Conservation (phyloP, 2,888 invertebrate species). For the Pristionchus maxplancki region DNA sequence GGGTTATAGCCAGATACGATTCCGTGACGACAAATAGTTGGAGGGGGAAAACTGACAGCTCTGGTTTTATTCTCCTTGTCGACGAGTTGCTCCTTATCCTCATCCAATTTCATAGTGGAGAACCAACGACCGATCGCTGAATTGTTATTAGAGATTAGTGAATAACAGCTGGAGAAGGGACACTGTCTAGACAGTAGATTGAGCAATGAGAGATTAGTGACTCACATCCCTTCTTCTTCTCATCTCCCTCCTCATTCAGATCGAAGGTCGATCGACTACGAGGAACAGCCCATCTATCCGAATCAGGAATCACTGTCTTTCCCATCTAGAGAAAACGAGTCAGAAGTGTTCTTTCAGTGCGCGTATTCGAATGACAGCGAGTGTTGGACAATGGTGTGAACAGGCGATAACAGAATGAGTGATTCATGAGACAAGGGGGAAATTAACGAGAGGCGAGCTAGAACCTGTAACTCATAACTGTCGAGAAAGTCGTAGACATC, state of each 20-base stretch:
- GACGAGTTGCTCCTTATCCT: constrained; percentile 3
- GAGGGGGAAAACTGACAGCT: not conserved
- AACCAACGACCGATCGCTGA: constrained; percentile 16
- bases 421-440: not conserved
- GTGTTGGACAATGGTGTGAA: not conserved
- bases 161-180: not conserved
- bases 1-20: not conserved
- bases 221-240: constrained; percentile 9
- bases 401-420: not conserved
- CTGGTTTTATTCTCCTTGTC: not conserved
- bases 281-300: constrained; percentile 4
- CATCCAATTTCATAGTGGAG: not conserved
- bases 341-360: not conserved
- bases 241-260: not conserved
- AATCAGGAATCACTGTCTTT: not conserved
- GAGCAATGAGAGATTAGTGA: not conserved
- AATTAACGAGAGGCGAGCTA: not conserved
- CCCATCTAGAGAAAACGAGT: not conserved
- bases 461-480: not conserved
- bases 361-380: not conserved
- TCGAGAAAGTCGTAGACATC: not conserved
- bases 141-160: not conserved
- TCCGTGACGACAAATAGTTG: not conserved
- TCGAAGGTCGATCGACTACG: constrained; percentile 12
- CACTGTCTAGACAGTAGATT: not conserved